A percentile compares a stretch with the other conserved stretches of the same genome.
phyloP scores from a whole-genome alignment of 2,113 vertebrate genomes.

The Ptilorrhoa leucosticta region DNA sequence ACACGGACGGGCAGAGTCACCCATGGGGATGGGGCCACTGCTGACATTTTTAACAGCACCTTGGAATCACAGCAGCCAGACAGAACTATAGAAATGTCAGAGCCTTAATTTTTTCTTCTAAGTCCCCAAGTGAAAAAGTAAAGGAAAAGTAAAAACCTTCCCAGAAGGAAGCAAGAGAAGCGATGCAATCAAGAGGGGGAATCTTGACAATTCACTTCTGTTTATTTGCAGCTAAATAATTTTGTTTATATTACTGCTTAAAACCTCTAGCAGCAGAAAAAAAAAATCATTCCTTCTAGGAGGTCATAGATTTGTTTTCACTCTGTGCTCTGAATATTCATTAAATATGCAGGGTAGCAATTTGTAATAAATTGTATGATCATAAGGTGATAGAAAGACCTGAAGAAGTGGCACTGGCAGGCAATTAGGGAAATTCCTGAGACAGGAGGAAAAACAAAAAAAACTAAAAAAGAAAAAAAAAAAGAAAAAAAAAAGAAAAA shows the following conservation, averaged over 20 bases:
- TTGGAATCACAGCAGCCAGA: background rate
- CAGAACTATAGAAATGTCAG: background rate
- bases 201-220: background rate
- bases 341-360: background rate
- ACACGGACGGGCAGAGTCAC: accelerated
- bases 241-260: background rate
- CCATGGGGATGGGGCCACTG: background rate
- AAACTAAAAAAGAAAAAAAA: background rate
- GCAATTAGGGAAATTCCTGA: background rate
- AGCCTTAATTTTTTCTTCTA: background rate
- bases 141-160: background rate
- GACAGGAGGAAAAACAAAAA: background rate
- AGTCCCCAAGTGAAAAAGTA: background rate
- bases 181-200: accelerated
- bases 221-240: background rate
- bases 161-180: background rate
- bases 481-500: no score
- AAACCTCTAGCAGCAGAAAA: background rate
- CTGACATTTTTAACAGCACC: background rate
- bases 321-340: background rate
- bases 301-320: background rate
- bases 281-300: background rate
- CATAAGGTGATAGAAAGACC: background rate
- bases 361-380: background rate
- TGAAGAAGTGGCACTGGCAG: background rate